Evolutionary conservation across 2,113 vertebrate species (phyloP), one percentile per base, ranked within the genome.

Genomic region (Nesospiza acunhae): DNA sequence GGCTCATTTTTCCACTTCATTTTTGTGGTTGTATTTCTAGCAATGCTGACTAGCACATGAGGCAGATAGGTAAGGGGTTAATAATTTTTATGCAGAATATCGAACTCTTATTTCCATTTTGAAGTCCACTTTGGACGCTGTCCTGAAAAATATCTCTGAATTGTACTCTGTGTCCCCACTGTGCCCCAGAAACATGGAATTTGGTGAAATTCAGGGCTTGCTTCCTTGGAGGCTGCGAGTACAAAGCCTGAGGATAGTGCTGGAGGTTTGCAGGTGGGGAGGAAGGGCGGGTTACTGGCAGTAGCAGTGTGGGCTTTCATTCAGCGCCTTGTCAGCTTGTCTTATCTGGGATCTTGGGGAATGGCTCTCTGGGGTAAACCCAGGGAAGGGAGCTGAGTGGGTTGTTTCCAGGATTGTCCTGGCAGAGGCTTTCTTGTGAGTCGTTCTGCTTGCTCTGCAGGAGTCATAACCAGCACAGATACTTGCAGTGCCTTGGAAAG

Each of bases 341-440:
- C 68, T 96, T 93, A 82, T 89, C 90, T 96, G 84, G 59, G 78
- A 89, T 94, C 92, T 92, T 90, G 87, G 93, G 56, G 62, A 76
- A 78, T 73, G 63, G 47, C 82, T 91, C 56, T 73, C 16, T 21
- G n/a, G 90, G 79, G 80, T 90, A 76, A 96, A 66, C 16, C 23
- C 2, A 0, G 41, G 56, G 46, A 72, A 79, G 41, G 49, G 46
- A 93, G 78, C 52, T 53, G 73, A 87, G 68, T 14, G 79, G 80
- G 67, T 23, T 70, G 56, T 69, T 94, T 89, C 77, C 83, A 93
- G 87, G 74, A 73, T 66, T 76, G 49, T 93, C n/a, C 69, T 1
- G 4, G 30, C 2, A 1, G 79, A 77, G n/a, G 28, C 33, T 90
- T 93, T 42, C 59, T 49, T 1, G 1, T 6, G 4, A 93, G 37